A percentile compares a stretch with the other conserved stretches of the same genome.
Evolutionary conservation across 2,888 invertebrate species (phyloP).

Genomic region (Orthosia cruda): DNA sequence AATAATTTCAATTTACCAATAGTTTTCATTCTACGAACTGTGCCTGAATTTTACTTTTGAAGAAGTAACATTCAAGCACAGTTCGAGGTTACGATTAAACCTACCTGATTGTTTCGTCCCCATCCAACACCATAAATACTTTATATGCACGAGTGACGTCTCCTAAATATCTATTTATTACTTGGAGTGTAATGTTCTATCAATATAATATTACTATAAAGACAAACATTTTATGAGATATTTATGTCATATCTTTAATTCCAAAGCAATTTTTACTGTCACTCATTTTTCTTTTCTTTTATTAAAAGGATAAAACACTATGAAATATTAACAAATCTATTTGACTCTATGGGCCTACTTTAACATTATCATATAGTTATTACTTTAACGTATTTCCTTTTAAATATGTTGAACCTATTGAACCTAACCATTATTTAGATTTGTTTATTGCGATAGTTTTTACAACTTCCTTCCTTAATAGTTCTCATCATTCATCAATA

Average conservation of each 20-base stretch:
- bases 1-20: not conserved
- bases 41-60: not conserved
- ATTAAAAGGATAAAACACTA: not conserved
- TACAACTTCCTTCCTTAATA: constrained; percentile 32
- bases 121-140: not conserved
- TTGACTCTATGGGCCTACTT: not conserved
- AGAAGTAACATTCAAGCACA: too few relatives aligned
- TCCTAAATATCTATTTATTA: not conserved
- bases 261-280: not conserved
- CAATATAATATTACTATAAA: not conserved
- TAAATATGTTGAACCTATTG: not conserved
- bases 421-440: constrained; percentile 10
- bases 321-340: not conserved
- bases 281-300: not conserved
- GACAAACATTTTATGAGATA: not conserved
- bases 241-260: not conserved
- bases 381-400: not conserved
- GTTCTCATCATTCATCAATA: constrained; percentile 24
- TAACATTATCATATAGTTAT: not conserved
- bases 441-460: constrained; percentile 13
- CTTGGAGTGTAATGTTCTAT: not conserved
- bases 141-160: not conserved
- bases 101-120: too few relatives aligned
- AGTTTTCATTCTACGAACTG: not conserved
- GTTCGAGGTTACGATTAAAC: too few relatives aligned